Conservation (phyloP, 2,113 vertebrate genomes). For the Pseudopodoces humilis region DNA sequence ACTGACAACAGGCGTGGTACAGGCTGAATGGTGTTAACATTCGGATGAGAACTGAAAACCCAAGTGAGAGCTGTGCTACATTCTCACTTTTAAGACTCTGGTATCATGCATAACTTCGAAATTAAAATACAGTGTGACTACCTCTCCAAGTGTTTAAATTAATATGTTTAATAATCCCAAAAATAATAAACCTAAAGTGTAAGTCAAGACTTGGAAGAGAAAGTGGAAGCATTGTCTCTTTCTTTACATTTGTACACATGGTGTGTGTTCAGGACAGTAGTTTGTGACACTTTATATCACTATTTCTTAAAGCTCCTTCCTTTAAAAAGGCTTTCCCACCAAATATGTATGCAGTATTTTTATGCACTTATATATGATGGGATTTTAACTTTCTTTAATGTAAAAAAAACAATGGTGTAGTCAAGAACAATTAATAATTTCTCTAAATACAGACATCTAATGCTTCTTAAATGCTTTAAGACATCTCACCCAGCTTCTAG, state of each 20-base stretch:
- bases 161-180: not conserved
- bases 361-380: not conserved
- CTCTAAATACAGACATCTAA: not conserved
- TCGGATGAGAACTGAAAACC: slow-evolving; percentile 48
- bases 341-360: not conserved
- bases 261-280: not conserved
- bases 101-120: slow-evolving; percentile 11
- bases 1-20: slow-evolving; percentile 28
- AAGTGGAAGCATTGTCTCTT: not conserved
- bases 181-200: not conserved
- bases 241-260: not conserved
- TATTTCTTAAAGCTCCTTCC: not conserved
- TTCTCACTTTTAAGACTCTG: slow-evolving; percentile 42
- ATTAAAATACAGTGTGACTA: slow-evolving; percentile 58
- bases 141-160: not conserved
- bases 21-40: slow-evolving; percentile 41
- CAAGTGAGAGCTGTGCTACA: not conserved
- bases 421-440: not conserved
- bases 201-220: not conserved
- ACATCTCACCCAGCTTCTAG: not conserved
- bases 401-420: fast-evolving
- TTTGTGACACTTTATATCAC: not conserved
- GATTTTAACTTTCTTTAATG: not conserved
- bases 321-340: not conserved
- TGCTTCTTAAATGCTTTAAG: not conserved